phyloP scores from a whole-genome alignment of 2,797 vertebrate genomes.

The Heteromormyrus szaboi region DNA sequence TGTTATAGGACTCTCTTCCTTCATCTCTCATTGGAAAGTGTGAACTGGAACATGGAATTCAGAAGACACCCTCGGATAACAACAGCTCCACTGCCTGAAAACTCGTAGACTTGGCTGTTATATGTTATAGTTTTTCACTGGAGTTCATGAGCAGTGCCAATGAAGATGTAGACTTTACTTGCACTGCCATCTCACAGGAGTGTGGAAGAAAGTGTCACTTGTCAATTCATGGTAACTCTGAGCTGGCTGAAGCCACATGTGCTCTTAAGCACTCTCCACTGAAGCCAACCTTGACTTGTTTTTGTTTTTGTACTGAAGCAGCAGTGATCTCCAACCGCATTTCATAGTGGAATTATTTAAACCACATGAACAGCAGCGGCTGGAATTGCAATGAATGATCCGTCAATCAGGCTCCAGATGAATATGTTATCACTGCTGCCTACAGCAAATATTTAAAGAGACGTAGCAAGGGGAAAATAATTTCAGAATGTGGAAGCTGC shows the following conservation, averaged over 20 bases:
- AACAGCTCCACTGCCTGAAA: neutral
- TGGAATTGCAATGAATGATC: constrained; percentile 20
- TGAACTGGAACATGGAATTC: constrained; percentile 12
- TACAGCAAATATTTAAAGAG: constrained; percentile 19
- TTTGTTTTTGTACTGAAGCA: neutral
- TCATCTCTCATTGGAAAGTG: neutral
- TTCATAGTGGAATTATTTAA: constrained; percentile 17
- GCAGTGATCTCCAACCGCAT: constrained; percentile 4
- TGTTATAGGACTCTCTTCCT: neutral
- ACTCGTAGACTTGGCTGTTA: neutral
- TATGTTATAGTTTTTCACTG: neutral
- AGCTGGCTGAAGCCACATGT: neutral
- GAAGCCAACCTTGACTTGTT: neutral
- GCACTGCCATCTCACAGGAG: neutral
- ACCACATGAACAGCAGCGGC: neutral
- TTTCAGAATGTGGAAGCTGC: constrained; percentile 9
- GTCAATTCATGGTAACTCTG: neutral
- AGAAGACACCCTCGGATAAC: constrained; percentile 3
- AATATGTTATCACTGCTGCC: constrained; percentile 20
- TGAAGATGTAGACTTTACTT: neutral
- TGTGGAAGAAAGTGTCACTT: neutral
- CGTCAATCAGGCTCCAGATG: constrained; percentile 1
- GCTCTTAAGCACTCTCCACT: neutral
- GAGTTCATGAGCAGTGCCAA: neutral
- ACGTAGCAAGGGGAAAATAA: constrained; percentile 18